These are phyloP conservation scores for Pseudomugil gertrudae DNA, from an alignment of 2,797 vertebrate genomes.

Conservation along the genomic window DNA sequence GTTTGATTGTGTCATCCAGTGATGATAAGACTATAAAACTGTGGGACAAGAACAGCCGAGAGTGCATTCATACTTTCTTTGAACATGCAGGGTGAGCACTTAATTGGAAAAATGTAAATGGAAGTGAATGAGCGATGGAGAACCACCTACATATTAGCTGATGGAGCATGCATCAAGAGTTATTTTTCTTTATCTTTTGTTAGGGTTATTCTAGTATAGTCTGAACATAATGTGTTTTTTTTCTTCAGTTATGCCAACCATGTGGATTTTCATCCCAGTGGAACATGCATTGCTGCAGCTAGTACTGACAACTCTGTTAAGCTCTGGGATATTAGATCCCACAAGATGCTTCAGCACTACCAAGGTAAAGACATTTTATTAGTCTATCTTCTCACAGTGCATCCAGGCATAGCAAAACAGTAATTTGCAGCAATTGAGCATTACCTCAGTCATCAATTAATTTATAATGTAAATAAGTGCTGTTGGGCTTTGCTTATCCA, in stretches of 20 bases:
- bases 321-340: constrained; percentile 94
- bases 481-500: constrained; percentile 3
- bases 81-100: constrained; percentile 90
- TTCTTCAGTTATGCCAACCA: constrained; percentile 87
- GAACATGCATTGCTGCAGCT: constrained; percentile 90
- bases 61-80: constrained; percentile 93
- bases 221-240: background rate
- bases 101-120: background rate
- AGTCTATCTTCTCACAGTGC: background rate
- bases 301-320: constrained; percentile 93
- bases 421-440: constrained; percentile 4
- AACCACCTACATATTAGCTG: background rate
- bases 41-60: constrained; percentile 96
- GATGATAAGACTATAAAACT: constrained; percentile 96
- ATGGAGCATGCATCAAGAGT: background rate
- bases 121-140: background rate
- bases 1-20: constrained; percentile 92
- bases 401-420: background rate
- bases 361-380: constrained; percentile 81
- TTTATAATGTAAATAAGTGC: background rate
- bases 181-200: background rate
- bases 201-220: background rate
- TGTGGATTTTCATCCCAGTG: constrained; percentile 94
- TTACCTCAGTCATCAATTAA: background rate
- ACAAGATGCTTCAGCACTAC: constrained; percentile 94